phyloP scores from a whole-genome alignment of 2,888 invertebrate species.

The Rapana venosa region DNA sequence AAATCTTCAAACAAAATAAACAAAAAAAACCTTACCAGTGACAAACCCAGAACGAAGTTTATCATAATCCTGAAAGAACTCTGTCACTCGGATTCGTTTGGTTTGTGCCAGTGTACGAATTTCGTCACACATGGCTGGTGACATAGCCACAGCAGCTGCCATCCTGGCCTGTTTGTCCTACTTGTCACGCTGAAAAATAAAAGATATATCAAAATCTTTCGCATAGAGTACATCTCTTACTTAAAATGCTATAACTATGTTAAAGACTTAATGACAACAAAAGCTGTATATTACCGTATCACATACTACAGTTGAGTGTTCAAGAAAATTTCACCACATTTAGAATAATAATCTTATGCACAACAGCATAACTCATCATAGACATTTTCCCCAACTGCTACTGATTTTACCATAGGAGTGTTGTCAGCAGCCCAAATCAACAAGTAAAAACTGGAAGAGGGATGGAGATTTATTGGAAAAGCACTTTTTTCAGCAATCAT shows the following conservation, averaged over 20 bases:
- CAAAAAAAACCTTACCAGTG: constrained; percentile 68
- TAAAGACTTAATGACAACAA: no score
- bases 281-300: no score
- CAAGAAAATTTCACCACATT: no score
- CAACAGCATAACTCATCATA: no score
- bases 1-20: background rate
- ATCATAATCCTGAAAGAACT: constrained; percentile 78
- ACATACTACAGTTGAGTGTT: no score
- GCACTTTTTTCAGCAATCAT: no score
- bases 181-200: background rate
- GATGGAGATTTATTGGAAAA: no score
- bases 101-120: constrained; percentile 74
- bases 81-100: constrained; percentile 74
- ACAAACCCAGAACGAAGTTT: constrained; percentile 77
- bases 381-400: no score
- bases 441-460: no score
- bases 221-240: background rate
- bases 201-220: background rate
- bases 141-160: constrained; percentile 57
- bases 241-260: background rate
- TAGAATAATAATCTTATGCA: no score
- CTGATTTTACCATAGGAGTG: no score
- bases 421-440: no score
- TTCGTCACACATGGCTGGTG: constrained; percentile 60
- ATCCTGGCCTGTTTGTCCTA: constrained; percentile 1